phyloP scores from a whole-genome alignment of 2,888 invertebrate genomes.

The Yponomeuta evonymella region DNA sequence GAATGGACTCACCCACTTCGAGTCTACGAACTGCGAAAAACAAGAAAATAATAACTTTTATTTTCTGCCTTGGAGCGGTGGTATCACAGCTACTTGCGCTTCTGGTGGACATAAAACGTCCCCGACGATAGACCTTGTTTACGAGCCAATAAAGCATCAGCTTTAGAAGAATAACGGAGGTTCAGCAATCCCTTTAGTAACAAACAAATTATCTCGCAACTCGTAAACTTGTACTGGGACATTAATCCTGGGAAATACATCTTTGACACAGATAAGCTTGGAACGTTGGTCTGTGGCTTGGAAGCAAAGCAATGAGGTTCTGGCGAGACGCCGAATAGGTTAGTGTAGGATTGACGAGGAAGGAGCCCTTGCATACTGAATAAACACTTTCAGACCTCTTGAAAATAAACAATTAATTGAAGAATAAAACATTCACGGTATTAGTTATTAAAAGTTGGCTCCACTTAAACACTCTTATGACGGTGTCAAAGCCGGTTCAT shows the following conservation, averaged over 20 bases:
- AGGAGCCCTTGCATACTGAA: background rate
- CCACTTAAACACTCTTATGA: too few relatives aligned
- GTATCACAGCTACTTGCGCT: background rate
- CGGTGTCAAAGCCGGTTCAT: too few relatives aligned
- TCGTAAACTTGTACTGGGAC: constrained; percentile 2
- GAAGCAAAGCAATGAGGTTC: background rate
- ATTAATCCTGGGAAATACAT: background rate
- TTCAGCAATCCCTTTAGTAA: background rate
- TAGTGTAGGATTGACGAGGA: background rate
- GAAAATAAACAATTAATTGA: too few relatives aligned
- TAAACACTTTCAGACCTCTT: too few relatives aligned
- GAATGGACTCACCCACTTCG: too few relatives aligned
- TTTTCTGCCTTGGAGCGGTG: background rate
- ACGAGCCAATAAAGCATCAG: background rate
- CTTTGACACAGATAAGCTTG: background rate
- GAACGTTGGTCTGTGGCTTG: background rate
- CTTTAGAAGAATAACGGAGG: background rate
- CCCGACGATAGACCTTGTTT: background rate
- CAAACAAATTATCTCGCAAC: constrained; percentile 1
- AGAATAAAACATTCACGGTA: too few relatives aligned
- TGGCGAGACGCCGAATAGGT: background rate
- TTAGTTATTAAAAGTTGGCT: too few relatives aligned
- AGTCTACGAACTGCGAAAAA: too few relatives aligned
- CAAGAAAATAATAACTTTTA: background rate
- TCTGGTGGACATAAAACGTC: background rate